These are phyloP conservation scores for Nomada flava DNA, from an alignment of 2,888 invertebrate species.

Conservation along the genomic window DNA sequence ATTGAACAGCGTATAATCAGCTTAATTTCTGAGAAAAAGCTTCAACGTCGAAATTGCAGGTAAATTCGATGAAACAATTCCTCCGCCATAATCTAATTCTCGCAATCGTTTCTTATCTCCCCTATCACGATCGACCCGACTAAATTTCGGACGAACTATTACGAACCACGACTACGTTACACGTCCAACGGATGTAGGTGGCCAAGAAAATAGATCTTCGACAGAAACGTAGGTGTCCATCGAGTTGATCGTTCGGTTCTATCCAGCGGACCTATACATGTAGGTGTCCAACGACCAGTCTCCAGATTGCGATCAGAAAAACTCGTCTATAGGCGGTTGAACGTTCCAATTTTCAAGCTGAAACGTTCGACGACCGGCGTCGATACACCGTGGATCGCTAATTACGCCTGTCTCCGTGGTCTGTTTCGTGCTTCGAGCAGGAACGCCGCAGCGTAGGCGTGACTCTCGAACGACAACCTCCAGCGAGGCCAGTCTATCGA, in stretches of 20 bases:
- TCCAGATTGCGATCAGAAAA: slow-evolving; percentile 9
- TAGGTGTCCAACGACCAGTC: slow-evolving; percentile 24
- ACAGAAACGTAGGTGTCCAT: slow-evolving; percentile 43
- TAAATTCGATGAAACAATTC: too few species aligned
- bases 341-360: slow-evolving; percentile 22
- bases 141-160: neutral
- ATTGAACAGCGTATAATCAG: too few species aligned
- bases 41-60: too few species aligned
- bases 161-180: neutral
- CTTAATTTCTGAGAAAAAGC: too few species aligned
- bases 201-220: slow-evolving; percentile 16
- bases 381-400: slow-evolving; percentile 25
- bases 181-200: slow-evolving; percentile 34
- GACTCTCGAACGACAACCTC: slow-evolving; percentile 33
- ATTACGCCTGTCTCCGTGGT: slow-evolving; percentile 13
- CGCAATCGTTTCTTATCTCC: too few species aligned
- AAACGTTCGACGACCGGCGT: slow-evolving; percentile 17
- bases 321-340: slow-evolving; percentile 10
- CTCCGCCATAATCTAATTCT: too few species aligned
- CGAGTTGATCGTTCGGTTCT: neutral
- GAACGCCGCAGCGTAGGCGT: slow-evolving; percentile 35
- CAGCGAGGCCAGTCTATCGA: slow-evolving; percentile 1
- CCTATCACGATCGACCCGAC: too few species aligned
- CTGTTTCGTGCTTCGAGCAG: slow-evolving; percentile 11
- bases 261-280: neutral